These are phyloP conservation scores for Linurgus olivaceus DNA, from an alignment of 2,797 vertebrate genomes.

Conservation along the genomic window DNA sequence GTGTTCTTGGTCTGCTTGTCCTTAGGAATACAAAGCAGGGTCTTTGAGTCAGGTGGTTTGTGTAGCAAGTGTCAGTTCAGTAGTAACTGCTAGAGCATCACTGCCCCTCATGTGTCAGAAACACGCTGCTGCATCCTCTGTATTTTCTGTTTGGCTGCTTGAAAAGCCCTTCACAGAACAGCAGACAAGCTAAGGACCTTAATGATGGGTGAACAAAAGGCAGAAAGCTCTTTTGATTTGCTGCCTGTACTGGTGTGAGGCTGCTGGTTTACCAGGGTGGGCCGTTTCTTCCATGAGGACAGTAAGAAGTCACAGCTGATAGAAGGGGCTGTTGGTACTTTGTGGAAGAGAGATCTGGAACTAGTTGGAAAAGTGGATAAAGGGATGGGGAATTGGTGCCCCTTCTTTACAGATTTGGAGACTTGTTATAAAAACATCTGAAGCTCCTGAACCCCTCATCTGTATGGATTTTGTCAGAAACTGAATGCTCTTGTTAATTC, in stretches of 20 bases:
- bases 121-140: neutral
- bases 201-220: neutral
- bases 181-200: neutral
- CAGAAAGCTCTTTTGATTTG: neutral
- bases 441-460: neutral
- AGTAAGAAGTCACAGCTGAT: neutral
- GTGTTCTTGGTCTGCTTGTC: neutral
- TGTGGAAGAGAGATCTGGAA: neutral
- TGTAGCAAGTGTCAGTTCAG: neutral
- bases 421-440: neutral
- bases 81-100: neutral
- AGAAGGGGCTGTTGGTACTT: neutral
- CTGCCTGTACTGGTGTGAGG: accelerated
- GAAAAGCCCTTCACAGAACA: neutral
- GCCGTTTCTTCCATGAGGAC: neutral
- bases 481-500: neutral
- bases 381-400: neutral
- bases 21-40: neutral
- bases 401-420: neutral
- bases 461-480: neutral
- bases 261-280: neutral
- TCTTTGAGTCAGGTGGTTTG: neutral
- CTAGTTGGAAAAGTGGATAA: neutral
- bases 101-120: accelerated
- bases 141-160: neutral